Evolutionary conservation across 2,797 vertebrate genomes (phyloP).

Genomic region (Eutrigla gurnardus): DNA sequence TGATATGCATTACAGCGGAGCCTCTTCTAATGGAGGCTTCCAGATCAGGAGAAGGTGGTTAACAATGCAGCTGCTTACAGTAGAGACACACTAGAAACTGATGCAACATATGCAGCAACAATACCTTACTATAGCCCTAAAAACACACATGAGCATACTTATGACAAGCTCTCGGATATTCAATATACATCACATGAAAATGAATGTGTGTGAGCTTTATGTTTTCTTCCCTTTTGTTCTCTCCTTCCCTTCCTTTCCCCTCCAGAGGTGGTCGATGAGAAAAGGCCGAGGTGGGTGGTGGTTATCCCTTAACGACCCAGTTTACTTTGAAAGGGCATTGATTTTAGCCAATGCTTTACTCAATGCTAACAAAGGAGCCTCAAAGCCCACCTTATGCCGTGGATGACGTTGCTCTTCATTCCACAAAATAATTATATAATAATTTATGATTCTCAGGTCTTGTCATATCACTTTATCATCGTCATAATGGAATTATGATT

Average conservation of each 20-base stretch:
- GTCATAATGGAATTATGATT: slow-evolving; percentile 29
- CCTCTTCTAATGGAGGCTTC: background rate
- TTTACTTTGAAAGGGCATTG: slow-evolving; percentile 82
- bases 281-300: slow-evolving; percentile 76
- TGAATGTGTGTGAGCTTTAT: slow-evolving; percentile 50
- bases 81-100: slow-evolving; percentile 1
- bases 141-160: slow-evolving; percentile 9
- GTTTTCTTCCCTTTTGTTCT: slow-evolving; percentile 53
- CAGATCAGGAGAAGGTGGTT: background rate
- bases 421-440: slow-evolving; percentile 38
- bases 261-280: slow-evolving; percentile 76
- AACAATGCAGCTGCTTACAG: slow-evolving; percentile 11
- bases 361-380: slow-evolving; percentile 66
- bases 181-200: slow-evolving; percentile 33
- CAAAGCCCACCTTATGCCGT: slow-evolving; percentile 60
- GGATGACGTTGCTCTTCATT: slow-evolving; percentile 46
- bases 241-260: slow-evolving; percentile 42
- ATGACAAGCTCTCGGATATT: slow-evolving; percentile 22
- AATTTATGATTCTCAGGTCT: slow-evolving; percentile 31
- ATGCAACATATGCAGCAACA: slow-evolving; percentile 13
- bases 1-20: background rate
- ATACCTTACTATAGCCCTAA: slow-evolving; percentile 12
- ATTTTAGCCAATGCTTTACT: slow-evolving; percentile 69
- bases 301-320: slow-evolving; percentile 81
- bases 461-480: slow-evolving; percentile 36